Evolutionary conservation across 2,888 invertebrate genomes (phyloP).

Genomic region (Nomada flava): DNA sequence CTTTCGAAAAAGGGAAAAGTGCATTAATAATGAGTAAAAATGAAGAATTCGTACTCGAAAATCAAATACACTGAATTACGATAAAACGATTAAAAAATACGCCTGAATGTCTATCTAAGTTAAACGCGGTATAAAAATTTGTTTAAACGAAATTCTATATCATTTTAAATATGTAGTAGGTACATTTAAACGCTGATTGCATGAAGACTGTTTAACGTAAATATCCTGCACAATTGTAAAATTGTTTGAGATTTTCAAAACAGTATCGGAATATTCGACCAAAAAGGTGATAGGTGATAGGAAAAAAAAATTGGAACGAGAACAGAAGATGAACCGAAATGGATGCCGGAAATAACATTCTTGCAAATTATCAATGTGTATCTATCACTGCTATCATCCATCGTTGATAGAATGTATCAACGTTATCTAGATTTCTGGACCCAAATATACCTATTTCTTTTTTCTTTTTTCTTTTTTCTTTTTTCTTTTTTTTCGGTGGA

Average conservation of each 20-base stretch:
- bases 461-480: not conserved
- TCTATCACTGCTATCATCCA: not conserved
- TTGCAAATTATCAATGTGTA: slow-evolving; percentile 3
- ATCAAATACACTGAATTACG: too few species aligned
- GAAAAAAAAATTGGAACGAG: not conserved
- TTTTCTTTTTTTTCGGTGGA: not conserved
- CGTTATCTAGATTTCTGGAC: slow-evolving; percentile 12
- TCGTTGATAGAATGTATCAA: not conserved
- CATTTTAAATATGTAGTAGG: too few species aligned
- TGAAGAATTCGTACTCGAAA: too few species aligned
- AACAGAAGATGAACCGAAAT: not conserved
- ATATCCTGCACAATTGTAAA: not conserved
- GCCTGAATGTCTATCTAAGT: too few species aligned
- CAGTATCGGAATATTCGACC: not conserved
- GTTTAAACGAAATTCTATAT: too few species aligned
- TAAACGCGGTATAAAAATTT: too few species aligned
- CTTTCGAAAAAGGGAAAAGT: too few species aligned
- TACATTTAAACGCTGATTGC: too few species aligned
- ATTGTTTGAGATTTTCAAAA: not conserved
- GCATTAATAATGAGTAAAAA: too few species aligned
- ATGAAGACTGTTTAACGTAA: too few species aligned
- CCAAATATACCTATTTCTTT: not conserved
- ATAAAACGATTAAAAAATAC: too few species aligned
- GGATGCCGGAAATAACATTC: slow-evolving; percentile 6
- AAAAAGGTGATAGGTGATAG: not conserved